Percentiles rank a stretch among this genome's conserved stretches.
phyloP scores from a whole-genome alignment of 1,140 invertebrate genomes.

The Phymastichus coffea region DNA sequence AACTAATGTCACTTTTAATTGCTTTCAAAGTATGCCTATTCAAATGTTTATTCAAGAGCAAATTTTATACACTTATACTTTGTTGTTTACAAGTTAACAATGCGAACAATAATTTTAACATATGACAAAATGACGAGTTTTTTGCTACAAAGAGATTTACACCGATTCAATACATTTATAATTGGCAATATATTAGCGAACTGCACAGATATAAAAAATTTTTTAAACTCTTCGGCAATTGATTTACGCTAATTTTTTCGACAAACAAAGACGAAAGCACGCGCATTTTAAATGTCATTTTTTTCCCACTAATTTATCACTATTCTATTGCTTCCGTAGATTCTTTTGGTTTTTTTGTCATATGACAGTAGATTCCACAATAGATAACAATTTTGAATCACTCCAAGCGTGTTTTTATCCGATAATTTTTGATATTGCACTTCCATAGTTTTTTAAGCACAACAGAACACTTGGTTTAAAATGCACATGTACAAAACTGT shows the following conservation, averaged over 20 bases:
- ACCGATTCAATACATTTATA: conserved; percentile 8
- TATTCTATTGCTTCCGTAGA: conserved; percentile 18
- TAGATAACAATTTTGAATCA: conserved; percentile 3
- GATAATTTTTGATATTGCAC: conserved; percentile 22
- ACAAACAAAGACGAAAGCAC: neutral
- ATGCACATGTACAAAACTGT: conserved; percentile 17
- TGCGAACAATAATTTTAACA: too few relatives aligned
- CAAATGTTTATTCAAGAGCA: too few relatives aligned
- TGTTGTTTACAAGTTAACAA: too few relatives aligned
- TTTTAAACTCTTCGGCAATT: neutral
- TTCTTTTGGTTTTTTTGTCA: conserved; percentile 2
- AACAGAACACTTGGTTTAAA: conserved; percentile 14
- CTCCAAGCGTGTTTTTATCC: too few relatives aligned
- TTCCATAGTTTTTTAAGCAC: conserved; percentile 15
- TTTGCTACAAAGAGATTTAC: conserved; percentile 5
- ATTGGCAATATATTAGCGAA: conserved; percentile 1
- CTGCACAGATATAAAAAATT: conserved; percentile 8
- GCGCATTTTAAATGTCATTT: neutral
- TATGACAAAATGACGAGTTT: too few relatives aligned
- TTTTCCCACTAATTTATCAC: conserved; percentile 3
- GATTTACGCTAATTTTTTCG: neutral
- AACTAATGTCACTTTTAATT: too few relatives aligned
- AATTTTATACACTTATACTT: too few relatives aligned
- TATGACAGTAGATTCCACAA: conserved; percentile 7
- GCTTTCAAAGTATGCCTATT: too few relatives aligned